Conservation (phyloP, 2,797 vertebrate genomes). For the Karalla daura region DNA sequence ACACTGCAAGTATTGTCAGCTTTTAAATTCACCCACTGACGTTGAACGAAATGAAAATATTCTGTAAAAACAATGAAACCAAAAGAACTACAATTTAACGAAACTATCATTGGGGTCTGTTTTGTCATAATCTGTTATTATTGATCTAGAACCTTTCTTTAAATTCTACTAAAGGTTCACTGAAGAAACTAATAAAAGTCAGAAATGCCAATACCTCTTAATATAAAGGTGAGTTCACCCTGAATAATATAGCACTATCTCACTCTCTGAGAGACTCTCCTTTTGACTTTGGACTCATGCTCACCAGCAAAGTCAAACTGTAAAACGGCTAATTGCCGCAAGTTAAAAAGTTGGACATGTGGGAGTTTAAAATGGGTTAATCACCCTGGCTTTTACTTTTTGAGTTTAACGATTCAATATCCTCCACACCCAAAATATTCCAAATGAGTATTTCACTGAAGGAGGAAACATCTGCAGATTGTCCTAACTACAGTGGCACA, state of each 20-base stretch:
- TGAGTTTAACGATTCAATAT: not conserved
- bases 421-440: not conserved
- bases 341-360: not conserved
- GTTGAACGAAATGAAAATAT: not conserved
- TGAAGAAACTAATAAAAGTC: not conserved
- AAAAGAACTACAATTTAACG: too few species aligned
- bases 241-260: not conserved
- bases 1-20: slow-evolving; percentile 4
- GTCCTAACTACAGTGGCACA: slow-evolving; percentile 41
- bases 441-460: not conserved
- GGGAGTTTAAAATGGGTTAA: not conserved
- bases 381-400: not conserved
- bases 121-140: not conserved
- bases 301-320: not conserved
- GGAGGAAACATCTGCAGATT: not conserved
- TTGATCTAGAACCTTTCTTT: too few species aligned
- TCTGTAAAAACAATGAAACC: not conserved
- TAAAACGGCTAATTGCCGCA: not conserved
- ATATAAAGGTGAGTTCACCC: not conserved
- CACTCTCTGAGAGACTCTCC: not conserved
- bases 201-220: not conserved
- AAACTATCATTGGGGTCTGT: not conserved
- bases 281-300: not conserved
- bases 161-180: too few species aligned
- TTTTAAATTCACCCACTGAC: too few species aligned